Evolutionary conservation across 2,797 vertebrate species (phyloP).

Genomic region (Halcyon smyrnensis): DNA sequence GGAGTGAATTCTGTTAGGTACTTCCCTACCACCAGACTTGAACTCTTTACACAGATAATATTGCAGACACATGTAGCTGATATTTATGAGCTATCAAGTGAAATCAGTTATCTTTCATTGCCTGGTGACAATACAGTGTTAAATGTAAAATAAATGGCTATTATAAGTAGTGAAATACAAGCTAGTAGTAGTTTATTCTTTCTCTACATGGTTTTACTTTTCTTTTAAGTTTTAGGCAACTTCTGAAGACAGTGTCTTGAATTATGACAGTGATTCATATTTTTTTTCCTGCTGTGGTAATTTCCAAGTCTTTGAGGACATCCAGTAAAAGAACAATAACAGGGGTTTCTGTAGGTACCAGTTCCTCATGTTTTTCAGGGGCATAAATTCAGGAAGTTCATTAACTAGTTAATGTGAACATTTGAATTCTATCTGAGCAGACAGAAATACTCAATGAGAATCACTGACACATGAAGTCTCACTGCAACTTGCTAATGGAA

Average conservation of each 20-base stretch:
- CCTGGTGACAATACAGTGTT: neutral
- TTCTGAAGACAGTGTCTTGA: neutral
- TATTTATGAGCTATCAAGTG: neutral
- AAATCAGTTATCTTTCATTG: neutral
- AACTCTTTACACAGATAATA: neutral
- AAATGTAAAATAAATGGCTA: neutral
- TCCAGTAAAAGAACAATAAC: neutral
- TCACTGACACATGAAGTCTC: neutral
- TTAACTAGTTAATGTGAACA: neutral
- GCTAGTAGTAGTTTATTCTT: neutral
- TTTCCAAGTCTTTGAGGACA: neutral
- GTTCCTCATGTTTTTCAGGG: neutral
- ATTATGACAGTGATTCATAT: neutral
- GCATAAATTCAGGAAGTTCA: neutral
- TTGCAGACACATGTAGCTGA: neutral
- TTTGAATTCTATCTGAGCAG: neutral
- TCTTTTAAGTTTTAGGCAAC: neutral
- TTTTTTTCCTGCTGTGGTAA: neutral
- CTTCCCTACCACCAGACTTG: neutral
- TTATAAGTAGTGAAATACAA: neutral
- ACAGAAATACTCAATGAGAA: neutral
- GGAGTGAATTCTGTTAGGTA: neutral
- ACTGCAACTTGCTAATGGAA: neutral
- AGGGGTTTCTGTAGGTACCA: accelerated
- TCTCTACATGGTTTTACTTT: neutral